Base-by-base conservation (phyloP, 2,797 vertebrate genomes). In the Heteromormyrus szaboi region DNA sequence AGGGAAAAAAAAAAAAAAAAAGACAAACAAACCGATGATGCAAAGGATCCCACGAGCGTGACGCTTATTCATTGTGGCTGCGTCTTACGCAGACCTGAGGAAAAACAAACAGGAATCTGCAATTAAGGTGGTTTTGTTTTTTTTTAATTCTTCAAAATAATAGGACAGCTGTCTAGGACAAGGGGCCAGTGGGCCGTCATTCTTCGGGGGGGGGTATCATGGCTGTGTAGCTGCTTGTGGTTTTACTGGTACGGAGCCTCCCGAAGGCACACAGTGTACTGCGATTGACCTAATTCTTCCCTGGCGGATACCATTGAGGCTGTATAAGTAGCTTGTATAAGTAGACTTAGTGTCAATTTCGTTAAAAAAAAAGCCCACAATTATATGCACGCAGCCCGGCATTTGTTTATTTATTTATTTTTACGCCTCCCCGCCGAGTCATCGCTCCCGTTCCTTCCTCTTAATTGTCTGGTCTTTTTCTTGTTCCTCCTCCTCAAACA, bases 251-350 rank as follows among this genome's bases (percentile, higher is more conserved):
- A 46, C 25, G n/a, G n/a, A 7, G n/a, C 65, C 65, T 68, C 33
- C 41, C n/a, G 5, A 14, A 29, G 86, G 54, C 41, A 19, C 25
- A 17, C 22, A 65, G n/a, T 50, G 46, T 37, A 50, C 29, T 14
- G 46, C 44, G 25, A 48, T 25, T 72, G 83, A 86, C 83, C 83
- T 53, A 72, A 51, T 86, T 89, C 88, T 65, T 89, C 83, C 83
- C 44, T 51, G 56, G 54, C 17, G n/a, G 46, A 25, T n/a, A 50
- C 56, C 81, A 17, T 56, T 33, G 79, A 9, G n/a, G 79, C 54
- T 51, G 46, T 8, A 29, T 50, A 33, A 68, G 62, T 72, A 51
- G n/a, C 54, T 41, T 6, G 37, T 29, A 72, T 29, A 41, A 17
- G 51, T 1, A 88, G 54, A 37, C 22, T 50, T 62, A 62, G 14